Evolutionary conservation across 2,888 invertebrate genomes (phyloP).

Genomic region (Parelbella ahira): DNA sequence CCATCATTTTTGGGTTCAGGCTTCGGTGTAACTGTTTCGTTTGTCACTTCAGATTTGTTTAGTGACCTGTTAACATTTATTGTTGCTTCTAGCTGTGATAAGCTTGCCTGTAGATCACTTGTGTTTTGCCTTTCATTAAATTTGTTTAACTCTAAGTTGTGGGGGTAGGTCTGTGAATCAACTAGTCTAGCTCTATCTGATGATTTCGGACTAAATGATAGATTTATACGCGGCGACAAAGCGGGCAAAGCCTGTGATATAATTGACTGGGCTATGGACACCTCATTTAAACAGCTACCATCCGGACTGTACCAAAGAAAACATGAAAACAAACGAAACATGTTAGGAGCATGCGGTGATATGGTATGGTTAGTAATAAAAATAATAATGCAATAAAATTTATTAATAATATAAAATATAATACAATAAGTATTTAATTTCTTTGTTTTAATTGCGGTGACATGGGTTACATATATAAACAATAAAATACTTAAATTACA

Average conservation of each 20-base stretch:
- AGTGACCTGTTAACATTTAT: constrained; percentile 39
- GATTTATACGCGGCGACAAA: constrained; percentile 65
- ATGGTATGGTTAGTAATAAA: constrained; percentile 18
- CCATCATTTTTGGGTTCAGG: constrained; percentile 44
- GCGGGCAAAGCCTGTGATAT: constrained; percentile 78
- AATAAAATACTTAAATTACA: constrained; percentile 7
- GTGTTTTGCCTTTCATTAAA: constrained; percentile 46
- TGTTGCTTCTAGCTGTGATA: constrained; percentile 52
- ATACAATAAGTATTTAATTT: neutral
- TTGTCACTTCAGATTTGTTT: constrained; percentile 33
- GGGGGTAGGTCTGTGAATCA: constrained; percentile 47
- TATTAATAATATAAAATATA: constrained; percentile 5
- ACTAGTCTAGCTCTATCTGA: constrained; percentile 72
- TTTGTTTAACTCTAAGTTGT: constrained; percentile 60
- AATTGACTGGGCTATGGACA: constrained; percentile 77
- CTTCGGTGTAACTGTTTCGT: constrained; percentile 45
- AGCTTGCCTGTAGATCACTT: constrained; percentile 47
- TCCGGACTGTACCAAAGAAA: constrained; percentile 63
- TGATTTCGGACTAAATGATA: constrained; percentile 70
- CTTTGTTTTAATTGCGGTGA: too few relatives aligned
- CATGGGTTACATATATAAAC: neutral
- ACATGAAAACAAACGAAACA: constrained; percentile 41
- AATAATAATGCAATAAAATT: constrained; percentile 18
- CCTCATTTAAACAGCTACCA: constrained; percentile 77
- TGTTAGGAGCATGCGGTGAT: constrained; percentile 45